Evolutionary conservation across 2,113 vertebrate genomes (phyloP), one percentile per base, ranked within the genome.

Genomic region (Eurystomus gularis): DNA sequence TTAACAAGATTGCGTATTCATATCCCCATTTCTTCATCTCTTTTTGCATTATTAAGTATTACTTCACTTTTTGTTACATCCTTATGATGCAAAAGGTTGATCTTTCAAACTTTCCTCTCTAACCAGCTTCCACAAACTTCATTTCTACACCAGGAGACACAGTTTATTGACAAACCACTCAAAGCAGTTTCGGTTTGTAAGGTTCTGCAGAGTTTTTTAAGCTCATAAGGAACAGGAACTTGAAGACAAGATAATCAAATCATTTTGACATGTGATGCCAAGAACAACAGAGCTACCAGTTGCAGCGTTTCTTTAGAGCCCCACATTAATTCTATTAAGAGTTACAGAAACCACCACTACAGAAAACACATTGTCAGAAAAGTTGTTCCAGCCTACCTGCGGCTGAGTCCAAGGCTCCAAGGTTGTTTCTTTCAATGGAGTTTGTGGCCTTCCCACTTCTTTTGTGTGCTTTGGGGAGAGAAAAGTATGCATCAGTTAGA

Each of bases 381-480:
- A 51, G 60, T 10, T 44, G 39, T 80, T 77, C 62, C 78, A 82
- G 64, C 93, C 86, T 98, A 98, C 98, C 97, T 97, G 97, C 72
- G 98, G 97, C 86, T 97, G 97, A 92, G 96, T 97, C 98, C 98
- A 97, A 23, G 97, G 93, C 60, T 98, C 97, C 91, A 98, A 57
- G 39, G 88, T 24, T 46, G 98, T 84, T 88, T 98, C 97, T 82
- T 98, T 98, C 81, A 98, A 62, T 83, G 97, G 97, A 64, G 97
- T 96, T 73, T 97, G 97, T 54, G 97, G 95, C 52, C 97, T 97
- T 81, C 97, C 97, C 52, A 73, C 35, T 65, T 98, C 97, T 81
- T 97, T 97, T 23, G 93, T 95, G 81, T 96, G 96, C 97, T 98
- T 78, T 94, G 76, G 48, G 26, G 71, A 94, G 49, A 91, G 88